Evolutionary conservation across 2,888 invertebrate genomes (phyloP).

Genomic region (Tortricodes alternella): DNA sequence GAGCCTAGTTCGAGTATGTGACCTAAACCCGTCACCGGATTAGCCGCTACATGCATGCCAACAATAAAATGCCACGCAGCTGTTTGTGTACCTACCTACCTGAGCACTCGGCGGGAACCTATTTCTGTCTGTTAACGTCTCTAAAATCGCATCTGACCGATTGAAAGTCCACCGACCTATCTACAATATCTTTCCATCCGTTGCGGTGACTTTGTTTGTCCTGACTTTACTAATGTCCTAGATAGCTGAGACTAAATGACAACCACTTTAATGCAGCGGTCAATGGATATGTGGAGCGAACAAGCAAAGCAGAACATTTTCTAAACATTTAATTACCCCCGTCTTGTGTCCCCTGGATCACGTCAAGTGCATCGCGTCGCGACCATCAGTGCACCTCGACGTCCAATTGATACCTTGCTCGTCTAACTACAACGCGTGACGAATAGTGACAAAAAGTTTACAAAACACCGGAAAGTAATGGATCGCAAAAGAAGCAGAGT

Average conservation of each 20-base stretch:
- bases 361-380: slow-evolving; percentile 46
- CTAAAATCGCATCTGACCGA: slow-evolving; percentile 19
- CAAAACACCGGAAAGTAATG: slow-evolving; percentile 35
- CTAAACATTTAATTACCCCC: slow-evolving; percentile 64
- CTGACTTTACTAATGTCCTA: neutral
- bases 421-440: neutral
- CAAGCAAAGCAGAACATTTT: slow-evolving; percentile 64
- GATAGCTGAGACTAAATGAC: slow-evolving; percentile 7
- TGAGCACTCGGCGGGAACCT: slow-evolving; percentile 1
- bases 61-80: slow-evolving; percentile 24
- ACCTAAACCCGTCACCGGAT: slow-evolving; percentile 57
- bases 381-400: slow-evolving; percentile 39
- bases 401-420: slow-evolving; percentile 31
- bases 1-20: slow-evolving; percentile 42
- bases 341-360: slow-evolving; percentile 53
- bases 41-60: slow-evolving; percentile 35
- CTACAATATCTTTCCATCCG: no score
- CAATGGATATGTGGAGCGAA: slow-evolving; percentile 48
- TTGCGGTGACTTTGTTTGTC: no score
- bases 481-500: slow-evolving; percentile 29
- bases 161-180: neutral
- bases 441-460: neutral
- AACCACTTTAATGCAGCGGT: slow-evolving; percentile 12
- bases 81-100: slow-evolving; percentile 11
- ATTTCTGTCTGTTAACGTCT: slow-evolving; percentile 9